phyloP scores from a whole-genome alignment of 2,113 vertebrate genomes.

The Emydocephalus ijimae region DNA sequence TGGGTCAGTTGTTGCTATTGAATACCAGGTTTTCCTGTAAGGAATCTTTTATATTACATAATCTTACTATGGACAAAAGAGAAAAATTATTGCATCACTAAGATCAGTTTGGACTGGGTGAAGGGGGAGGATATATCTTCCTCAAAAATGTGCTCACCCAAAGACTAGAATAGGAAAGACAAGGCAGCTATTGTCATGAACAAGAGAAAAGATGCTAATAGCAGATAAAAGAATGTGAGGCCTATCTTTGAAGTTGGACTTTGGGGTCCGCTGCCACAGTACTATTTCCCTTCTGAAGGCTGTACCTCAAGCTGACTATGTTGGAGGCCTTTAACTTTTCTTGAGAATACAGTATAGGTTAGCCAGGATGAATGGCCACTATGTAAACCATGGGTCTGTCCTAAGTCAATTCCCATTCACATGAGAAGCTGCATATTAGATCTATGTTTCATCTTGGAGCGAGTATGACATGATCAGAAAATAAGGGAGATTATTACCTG shows the following conservation, averaged over 20 bases:
- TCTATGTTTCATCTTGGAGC: background rate
- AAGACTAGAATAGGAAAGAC: background rate
- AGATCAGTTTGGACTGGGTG: background rate
- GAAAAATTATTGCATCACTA: background rate
- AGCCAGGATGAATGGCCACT: background rate
- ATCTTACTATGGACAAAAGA: background rate
- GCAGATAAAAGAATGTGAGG: background rate
- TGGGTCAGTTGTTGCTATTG: background rate
- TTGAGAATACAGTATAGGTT: background rate
- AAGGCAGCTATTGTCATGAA: background rate
- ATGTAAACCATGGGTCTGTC: background rate
- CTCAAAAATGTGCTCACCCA: background rate
- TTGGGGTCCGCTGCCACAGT: background rate
- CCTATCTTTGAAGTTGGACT: background rate
- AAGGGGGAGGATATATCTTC: background rate
- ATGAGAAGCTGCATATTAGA: background rate
- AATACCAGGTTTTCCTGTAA: background rate
- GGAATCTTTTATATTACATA: background rate
- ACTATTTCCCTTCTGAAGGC: background rate
- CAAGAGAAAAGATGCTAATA: background rate
- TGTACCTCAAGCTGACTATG: background rate
- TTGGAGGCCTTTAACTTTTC: background rate
- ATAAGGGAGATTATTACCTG: background rate
- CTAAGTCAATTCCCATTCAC: background rate
- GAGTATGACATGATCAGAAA: background rate